Evolutionary conservation across 2,888 invertebrate species (phyloP), one percentile per base, ranked within the genome.

Genomic region (Agonopterix heracliana): DNA sequence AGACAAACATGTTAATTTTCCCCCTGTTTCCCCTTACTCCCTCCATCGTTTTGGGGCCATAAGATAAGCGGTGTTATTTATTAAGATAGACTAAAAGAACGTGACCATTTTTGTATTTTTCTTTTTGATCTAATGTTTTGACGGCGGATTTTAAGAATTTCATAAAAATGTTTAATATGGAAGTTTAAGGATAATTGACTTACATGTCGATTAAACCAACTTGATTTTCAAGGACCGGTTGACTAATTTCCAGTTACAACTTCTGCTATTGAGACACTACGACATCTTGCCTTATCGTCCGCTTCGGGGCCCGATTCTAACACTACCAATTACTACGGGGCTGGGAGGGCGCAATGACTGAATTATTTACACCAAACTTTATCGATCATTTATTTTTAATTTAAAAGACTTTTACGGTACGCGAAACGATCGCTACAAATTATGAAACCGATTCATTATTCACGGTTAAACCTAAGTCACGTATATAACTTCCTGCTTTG

Each of bases 1-100:
- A 87, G 81, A 83, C 86, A 87, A 87, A 87, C 86, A 87, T 81
- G 85, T 81, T 85, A 85, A 87, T 86, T 84, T 83, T 71, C 77
- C 73, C 73, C 78, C 72, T 64, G 65, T 53, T 51, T 59, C 47
- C 51, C 57, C 50, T 55, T 44, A 42, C 48, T 41, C 47, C 45
- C 51, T 51, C 44, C 34, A 45, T 45, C 41, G 54, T 9, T 9
- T 9, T 38, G 9, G 41, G 35, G 51, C 48, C 26, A 3, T 40
- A 0, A 40, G 38, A 34, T 11, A 11, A 47, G 46, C 46, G 40
- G n/a, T 10, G 14, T 17, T 26, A 43, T 41, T 41, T 38, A 38
- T 38, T n/a, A 38, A n/a, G n/a, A 38, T 38, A 26, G 26, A 26
- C 26, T 1, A 26, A 26, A 26, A 26, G 26, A 26, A 26, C 26